Evolutionary conservation across 2,888 invertebrate species (phyloP).

Genomic region (Pseudeuparius sepicola): DNA sequence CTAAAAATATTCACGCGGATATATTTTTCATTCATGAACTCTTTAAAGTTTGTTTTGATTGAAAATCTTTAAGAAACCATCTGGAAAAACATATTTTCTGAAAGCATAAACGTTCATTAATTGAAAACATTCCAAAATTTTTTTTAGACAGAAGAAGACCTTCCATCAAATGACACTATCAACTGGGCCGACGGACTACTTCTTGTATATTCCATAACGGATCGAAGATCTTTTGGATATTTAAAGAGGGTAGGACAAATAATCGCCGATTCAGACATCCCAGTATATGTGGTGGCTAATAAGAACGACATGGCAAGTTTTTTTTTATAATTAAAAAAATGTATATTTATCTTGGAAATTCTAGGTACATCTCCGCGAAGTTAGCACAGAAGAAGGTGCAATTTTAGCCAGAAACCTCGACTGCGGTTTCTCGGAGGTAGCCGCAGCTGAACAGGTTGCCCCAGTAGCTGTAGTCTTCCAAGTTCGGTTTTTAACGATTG

Average conservation of each 20-base stretch:
- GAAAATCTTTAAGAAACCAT: too few species aligned
- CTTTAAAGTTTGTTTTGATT: too few species aligned
- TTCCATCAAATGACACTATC: constrained; percentile 58
- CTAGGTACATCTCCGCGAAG: constrained; percentile 72
- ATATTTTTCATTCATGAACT: too few species aligned
- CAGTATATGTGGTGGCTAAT: constrained; percentile 79
- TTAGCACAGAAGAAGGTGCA: constrained; percentile 80
- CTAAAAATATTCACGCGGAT: too few species aligned
- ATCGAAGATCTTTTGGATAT: constrained; percentile 74
- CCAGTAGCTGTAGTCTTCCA: constrained; percentile 73
- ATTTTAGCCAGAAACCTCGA: constrained; percentile 81
- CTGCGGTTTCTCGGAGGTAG: constrained; percentile 78
- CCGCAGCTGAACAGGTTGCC: constrained; percentile 79
- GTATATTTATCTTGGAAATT: too few species aligned
- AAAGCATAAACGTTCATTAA: too few species aligned
- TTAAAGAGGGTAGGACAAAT: constrained; percentile 61
- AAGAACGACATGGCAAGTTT: constrained; percentile 69
- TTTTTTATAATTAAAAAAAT: constrained; percentile 2
- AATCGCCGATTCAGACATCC: constrained; percentile 56
- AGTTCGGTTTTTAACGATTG: constrained; percentile 8
- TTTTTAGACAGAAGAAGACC: constrained; percentile 59
- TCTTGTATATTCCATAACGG: constrained; percentile 84
- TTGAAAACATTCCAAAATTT: too few species aligned
- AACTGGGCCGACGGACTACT: constrained; percentile 88
- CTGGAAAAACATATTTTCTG: too few species aligned